Base-by-base conservation (phyloP, 2,797 vertebrate species). In the Danio aesculapii region DNA sequence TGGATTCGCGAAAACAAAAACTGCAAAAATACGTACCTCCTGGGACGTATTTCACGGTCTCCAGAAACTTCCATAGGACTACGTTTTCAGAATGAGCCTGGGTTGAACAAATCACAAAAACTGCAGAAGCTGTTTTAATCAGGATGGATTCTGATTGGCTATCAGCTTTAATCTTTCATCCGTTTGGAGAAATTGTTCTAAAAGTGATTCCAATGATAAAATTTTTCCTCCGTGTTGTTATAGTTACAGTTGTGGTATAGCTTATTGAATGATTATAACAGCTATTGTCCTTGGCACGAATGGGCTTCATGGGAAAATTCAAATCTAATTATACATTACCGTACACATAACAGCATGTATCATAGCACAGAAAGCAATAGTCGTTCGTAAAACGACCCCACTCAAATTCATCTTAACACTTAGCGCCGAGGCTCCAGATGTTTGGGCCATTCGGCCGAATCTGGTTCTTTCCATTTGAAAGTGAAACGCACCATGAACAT, bases 401-500 rank as follows among this genome's bases (percentile, higher is more conserved):
- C 55, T 21, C 57, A 30, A 61, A 74, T 16, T 61, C 57, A 30
- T 47, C 43, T 58, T 39, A 74, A 49, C 57, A 61, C 55, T 74
- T 61, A 53, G 68, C 4, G 6, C 30, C 21, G 52, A n/a, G 17
- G 19, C 43, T 39, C 19, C 63, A 77, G 75, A 58, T 77, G 63
- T 58, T 58, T 58, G 43, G 52, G 13, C 44, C 52, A 68, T 77
- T 47, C 53, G 39, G 52, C 47, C 39, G 19, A 76, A 53, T 16
- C 44, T 68, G 41, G 75, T 46, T 46, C 66, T 19, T 41, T 55
- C 39, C 11, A 10, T 73, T 79, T 59, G 41, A 61, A 75, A 75
- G 67, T 64, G 58, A 71, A 84, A 75, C 10, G 39, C 17, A 50
- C 50, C 14, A 57, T 17, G 66, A 50, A 79, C 71, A 79, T 82